Evolutionary conservation across 2,797 vertebrate genomes (phyloP).

Genomic region (Tapirus indicus): DNA sequence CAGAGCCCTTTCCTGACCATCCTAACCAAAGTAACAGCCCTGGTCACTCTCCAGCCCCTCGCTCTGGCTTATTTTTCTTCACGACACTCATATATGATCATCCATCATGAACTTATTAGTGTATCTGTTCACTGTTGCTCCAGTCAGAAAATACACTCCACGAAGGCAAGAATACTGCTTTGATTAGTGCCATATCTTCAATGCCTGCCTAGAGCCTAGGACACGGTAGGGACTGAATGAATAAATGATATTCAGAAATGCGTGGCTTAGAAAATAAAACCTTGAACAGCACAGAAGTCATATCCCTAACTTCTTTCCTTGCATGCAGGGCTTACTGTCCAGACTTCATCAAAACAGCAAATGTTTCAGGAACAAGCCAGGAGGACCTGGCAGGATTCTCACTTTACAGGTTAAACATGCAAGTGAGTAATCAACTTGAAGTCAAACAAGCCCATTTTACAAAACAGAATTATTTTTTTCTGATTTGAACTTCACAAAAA

Average conservation of each 20-base stretch:
- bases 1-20: neutral
- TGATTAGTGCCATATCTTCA: neutral
- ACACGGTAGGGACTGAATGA: neutral
- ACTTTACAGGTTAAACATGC: neutral
- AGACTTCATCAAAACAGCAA: neutral
- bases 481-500: neutral
- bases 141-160: neutral
- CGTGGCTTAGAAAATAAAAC: neutral
- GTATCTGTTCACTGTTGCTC: neutral
- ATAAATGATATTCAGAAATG: slow-evolving; percentile 4
- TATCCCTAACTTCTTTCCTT: neutral
- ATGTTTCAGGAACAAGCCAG: neutral
- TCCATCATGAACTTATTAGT: neutral
- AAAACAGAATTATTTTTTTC: neutral
- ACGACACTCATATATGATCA: neutral
- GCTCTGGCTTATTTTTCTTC: slow-evolving; percentile 12
- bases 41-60: neutral
- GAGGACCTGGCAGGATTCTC: neutral
- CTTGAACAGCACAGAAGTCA: neutral
- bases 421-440: neutral
- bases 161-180: neutral
- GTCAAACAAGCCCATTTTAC: neutral
- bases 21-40: neutral
- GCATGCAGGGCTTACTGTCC: neutral
- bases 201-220: neutral